Base-by-base conservation (phyloP, 2,888 invertebrate species). In the Epirrhoe tristata region DNA sequence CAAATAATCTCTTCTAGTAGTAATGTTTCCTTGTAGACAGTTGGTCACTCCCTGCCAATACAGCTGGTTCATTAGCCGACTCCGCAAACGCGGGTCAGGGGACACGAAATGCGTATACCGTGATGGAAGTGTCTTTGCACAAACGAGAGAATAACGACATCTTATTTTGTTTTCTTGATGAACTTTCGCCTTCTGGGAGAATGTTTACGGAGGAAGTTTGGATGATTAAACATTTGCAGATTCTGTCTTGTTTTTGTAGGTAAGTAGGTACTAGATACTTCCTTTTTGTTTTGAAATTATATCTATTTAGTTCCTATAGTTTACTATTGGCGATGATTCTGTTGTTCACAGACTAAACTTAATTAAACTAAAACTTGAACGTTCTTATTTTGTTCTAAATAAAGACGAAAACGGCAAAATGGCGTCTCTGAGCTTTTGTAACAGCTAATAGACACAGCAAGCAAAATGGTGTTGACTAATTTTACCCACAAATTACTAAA, bases 21-120 rank as follows among this genome's bases (percentile, higher is more conserved):
- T 12, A 46, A 52, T 39, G 16, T 57, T 24, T 67, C 64, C 17
- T 34, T 61, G 66, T 67, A 54, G 24, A 51, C 74, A 76, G 81
- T 80, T 70, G 80, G 86, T 86, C 86, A 85, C 87, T 82, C 87
- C 88, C 87, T 84, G 88, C 85, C 90, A 89, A 90, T 91, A 91
- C 85, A 82, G 81, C 79, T 76, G 85, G 83, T 92, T 93, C 92
- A 92, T 93, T 93, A 93, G 91, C 81, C 74, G 74, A 77, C 74
- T 81, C 80, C 82, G 77, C 84, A 87, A 90, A 90, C 87, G 74
- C 74, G 78, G 82, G 80, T 76, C 84, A 79, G 79, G 85, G 88
- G 87, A 87, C 88, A 86, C 36, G 31, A 31, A 64, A 64, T 77
- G 80, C 81, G 81, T 85, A 81, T 59, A 69, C 67, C 61, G 62